A percentile compares a stretch with the other conserved stretches of the same genome.
phyloP scores from a whole-genome alignment of 2,888 invertebrate species.

The Dendrolimus houi region DNA sequence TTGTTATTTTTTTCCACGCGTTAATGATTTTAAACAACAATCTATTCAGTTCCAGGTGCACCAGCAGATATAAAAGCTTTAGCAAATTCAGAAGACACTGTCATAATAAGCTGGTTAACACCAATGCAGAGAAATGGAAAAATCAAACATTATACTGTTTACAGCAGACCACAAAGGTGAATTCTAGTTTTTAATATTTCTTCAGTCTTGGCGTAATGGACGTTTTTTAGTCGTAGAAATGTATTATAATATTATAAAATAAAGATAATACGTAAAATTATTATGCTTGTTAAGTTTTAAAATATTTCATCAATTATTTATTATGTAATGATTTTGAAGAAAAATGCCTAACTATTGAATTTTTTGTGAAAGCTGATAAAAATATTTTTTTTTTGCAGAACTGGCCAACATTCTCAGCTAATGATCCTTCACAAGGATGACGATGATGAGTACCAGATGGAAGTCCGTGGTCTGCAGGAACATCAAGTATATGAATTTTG shows the following conservation, averaged over 20 bases:
- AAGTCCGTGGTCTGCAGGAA: constrained; percentile 81
- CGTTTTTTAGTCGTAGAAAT: too few species aligned
- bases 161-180: constrained; percentile 78
- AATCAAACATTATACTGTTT: constrained; percentile 88
- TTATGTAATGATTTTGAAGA: background rate
- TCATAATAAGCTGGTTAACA: constrained; percentile 90
- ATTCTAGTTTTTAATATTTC: too few species aligned
- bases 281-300: too few species aligned
- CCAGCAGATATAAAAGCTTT: constrained; percentile 90
- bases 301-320: too few species aligned
- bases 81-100: constrained; percentile 86
- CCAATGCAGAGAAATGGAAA: constrained; percentile 87
- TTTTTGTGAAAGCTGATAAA: constrained; percentile 1
- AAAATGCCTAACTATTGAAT: background rate
- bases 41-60: constrained; percentile 83
- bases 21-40: too few species aligned
- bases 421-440: constrained; percentile 36
- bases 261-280: too few species aligned
- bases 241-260: too few species aligned
- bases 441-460: constrained; percentile 62
- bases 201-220: too few species aligned
- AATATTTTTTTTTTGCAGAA: constrained; percentile 26
- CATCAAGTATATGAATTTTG: constrained; percentile 89
- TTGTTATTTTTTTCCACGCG: too few species aligned
- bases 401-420: constrained; percentile 54